These are phyloP conservation scores for Corvus cornix DNA, from an alignment of 2,113 vertebrate species.

Conservation along the genomic window DNA sequence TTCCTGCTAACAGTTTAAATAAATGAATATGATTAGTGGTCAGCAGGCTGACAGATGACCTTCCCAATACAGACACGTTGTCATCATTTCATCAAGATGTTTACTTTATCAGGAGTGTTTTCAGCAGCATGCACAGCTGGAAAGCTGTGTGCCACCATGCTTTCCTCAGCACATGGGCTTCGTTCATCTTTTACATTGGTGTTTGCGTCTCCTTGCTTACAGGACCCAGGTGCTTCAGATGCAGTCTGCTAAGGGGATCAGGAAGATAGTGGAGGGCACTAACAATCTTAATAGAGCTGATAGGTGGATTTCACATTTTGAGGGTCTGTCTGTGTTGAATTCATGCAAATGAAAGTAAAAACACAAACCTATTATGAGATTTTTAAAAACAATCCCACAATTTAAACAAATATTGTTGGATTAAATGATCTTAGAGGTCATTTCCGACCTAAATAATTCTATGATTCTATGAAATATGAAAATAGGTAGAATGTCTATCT, in stretches of 20 bases:
- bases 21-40: background rate
- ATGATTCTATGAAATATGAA: background rate
- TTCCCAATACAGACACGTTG: background rate
- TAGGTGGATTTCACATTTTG: background rate
- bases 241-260: background rate
- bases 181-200: background rate
- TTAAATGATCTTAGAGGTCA: background rate
- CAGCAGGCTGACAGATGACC: background rate
- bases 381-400: background rate
- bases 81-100: background rate
- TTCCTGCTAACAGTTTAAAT: background rate
- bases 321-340: background rate
- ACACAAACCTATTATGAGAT: background rate
- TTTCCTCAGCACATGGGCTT: background rate
- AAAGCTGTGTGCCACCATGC: background rate
- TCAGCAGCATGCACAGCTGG: background rate
- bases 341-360: background rate
- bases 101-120: background rate
- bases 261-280: background rate
- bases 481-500: background rate
- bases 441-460: background rate
- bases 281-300: background rate
- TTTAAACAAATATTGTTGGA: background rate
- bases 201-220: background rate
- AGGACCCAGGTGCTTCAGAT: background rate